A percentile compares a stretch with the other conserved stretches of the same genome.
Evolutionary conservation across 2,113 vertebrate species (phyloP).

Genomic region (Noctilio leporinus): DNA sequence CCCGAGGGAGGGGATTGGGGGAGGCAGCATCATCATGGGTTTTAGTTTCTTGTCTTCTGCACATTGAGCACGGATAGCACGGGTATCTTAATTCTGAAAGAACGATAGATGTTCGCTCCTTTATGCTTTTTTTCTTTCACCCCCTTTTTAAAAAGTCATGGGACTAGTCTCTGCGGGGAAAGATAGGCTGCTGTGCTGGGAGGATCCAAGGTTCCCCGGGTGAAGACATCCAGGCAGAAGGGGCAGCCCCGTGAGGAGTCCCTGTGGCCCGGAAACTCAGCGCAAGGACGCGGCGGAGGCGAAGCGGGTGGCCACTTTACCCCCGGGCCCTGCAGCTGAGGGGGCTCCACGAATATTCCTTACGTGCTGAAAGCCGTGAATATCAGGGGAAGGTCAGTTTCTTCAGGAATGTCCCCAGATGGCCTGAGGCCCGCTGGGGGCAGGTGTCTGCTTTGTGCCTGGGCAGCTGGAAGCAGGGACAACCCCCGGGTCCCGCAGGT

Average conservation of each 20-base stretch:
- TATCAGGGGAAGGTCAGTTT: too few relatives aligned
- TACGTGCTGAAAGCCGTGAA: background rate
- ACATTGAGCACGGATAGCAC: too few relatives aligned
- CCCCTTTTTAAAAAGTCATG: background rate
- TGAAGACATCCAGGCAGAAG: background rate
- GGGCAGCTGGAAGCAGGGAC: background rate
- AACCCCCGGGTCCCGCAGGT: too few relatives aligned
- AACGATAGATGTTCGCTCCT: background rate
- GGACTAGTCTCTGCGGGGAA: background rate
- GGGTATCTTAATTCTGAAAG: background rate
- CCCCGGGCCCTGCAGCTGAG: background rate
- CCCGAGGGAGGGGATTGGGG: too few relatives aligned
- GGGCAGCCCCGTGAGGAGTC: rapidly evolving
- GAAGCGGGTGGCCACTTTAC: background rate
- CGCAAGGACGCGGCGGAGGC: too few relatives aligned
- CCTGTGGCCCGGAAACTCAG: rapidly evolving
- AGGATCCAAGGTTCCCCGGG: background rate
- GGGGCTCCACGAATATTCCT: background rate
- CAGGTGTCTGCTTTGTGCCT: rapidly evolving
- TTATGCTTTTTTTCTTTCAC: background rate
- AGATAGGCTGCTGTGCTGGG: background rate
- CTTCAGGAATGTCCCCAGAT: background rate
- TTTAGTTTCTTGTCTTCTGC: background rate
- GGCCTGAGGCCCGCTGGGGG: background rate
- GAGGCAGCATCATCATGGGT: background rate